Evolutionary conservation across 37 sponge, comb jelly and placozoan genomes (phyloP).

Genomic region (Spongilla lacustris): DNA sequence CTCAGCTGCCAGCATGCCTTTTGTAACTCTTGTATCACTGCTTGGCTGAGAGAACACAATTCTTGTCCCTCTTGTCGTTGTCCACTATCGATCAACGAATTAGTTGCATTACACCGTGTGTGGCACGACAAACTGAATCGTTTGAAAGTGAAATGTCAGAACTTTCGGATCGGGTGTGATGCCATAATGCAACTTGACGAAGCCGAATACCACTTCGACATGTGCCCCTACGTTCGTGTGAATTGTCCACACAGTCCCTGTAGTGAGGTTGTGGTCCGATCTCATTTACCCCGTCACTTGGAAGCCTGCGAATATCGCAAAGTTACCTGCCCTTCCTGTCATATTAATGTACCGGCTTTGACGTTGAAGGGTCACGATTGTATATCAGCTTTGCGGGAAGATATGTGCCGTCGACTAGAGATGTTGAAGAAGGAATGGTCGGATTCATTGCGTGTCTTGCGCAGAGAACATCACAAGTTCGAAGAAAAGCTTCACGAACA

Average conservation of each 20-base stretch:
- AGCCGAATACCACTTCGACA: conserved; percentile 14
- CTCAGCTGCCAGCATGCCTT: conserved; percentile 62
- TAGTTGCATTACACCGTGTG: conserved; percentile 39
- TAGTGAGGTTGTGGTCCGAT: conserved; percentile 10
- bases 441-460: conserved; percentile 22
- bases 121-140: conserved; percentile 41
- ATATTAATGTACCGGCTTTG: conserved; percentile 2
- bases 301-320: conserved; percentile 29
- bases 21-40: conserved; percentile 43
- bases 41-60: conserved; percentile 47
- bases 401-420: conserved; percentile 21
- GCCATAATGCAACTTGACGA: conserved; percentile 35
- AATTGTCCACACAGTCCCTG: conserved; percentile 50
- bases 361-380: conserved; percentile 25
- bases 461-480: conserved; percentile 16
- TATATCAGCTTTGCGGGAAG: conserved; percentile 29
- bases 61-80: conserved; percentile 54
- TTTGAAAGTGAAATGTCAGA: conserved; percentile 30
- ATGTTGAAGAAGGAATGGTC: conserved; percentile 10
- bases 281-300: conserved; percentile 28
- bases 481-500: conserved; percentile 40
- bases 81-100: conserved; percentile 15
- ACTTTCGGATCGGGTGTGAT: conserved; percentile 34
- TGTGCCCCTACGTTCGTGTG: conserved; percentile 31
- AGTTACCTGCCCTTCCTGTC: conserved; percentile 26